Conservation (phyloP, 2,888 invertebrate species). For the Apodemia hepburni region DNA sequence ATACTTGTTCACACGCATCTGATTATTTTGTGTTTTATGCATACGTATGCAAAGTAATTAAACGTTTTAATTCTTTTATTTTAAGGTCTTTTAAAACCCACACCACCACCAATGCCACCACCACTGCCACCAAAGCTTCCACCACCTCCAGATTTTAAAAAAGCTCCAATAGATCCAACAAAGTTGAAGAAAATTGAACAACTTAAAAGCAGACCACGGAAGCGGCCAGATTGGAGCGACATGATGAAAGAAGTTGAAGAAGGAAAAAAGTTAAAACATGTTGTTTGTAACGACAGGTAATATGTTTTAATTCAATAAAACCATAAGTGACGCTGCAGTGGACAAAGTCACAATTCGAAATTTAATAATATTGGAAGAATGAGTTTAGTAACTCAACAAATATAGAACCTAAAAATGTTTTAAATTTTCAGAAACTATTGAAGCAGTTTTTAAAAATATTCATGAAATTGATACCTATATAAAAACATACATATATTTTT, state of each 20-base stretch:
- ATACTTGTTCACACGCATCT: too few species aligned
- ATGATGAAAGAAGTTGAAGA: conserved; percentile 96
- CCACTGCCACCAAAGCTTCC: conserved; percentile 86
- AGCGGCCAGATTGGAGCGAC: conserved; percentile 92
- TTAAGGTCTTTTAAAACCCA: conserved; percentile 67
- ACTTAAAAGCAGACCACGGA: conserved; percentile 87
- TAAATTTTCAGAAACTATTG: too few species aligned
- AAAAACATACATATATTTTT: too few species aligned
- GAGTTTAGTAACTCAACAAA: too few species aligned
- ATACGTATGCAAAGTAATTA: too few species aligned
- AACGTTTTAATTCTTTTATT: conserved; percentile 11
- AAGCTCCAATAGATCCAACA: conserved; percentile 76
- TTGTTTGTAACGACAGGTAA: conserved; percentile 91
- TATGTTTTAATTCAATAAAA: background rate
- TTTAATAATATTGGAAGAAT: too few species aligned
- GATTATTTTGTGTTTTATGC: too few species aligned
- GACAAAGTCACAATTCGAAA: background rate
- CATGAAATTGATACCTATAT: too few species aligned
- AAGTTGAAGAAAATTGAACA: conserved; percentile 86
- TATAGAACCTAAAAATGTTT: too few species aligned
- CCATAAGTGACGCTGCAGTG: background rate
- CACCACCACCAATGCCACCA: conserved; percentile 84
- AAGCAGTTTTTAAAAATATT: too few species aligned
- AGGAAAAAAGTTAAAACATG: conserved; percentile 88
- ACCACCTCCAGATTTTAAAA: conserved; percentile 80